Conservation (phyloP, 2,797 vertebrate species). For the Merluccius polli region DNA sequence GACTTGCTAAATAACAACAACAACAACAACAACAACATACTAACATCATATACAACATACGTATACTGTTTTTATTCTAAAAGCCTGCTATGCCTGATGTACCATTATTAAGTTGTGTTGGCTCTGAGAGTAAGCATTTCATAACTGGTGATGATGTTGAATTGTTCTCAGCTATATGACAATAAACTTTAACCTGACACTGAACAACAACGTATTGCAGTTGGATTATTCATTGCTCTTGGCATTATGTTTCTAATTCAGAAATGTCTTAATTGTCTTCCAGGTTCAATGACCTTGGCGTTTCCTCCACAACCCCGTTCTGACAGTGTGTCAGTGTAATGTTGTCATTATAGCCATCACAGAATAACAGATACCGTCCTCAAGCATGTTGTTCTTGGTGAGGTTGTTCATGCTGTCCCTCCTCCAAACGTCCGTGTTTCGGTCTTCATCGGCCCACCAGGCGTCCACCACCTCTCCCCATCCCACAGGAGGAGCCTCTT, state of each 20-base stretch:
- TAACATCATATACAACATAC: too few relatives aligned
- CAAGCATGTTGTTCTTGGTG: slow-evolving; percentile 51
- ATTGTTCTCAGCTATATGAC: too few relatives aligned
- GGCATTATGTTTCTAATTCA: background rate
- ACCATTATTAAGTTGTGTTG: too few relatives aligned
- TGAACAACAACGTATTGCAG: background rate
- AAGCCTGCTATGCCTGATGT: too few relatives aligned
- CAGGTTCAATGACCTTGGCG: slow-evolving; percentile 39
- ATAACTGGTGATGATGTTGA: too few relatives aligned
- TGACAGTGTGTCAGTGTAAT: slow-evolving; percentile 4
- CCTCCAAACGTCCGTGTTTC: slow-evolving; percentile 35
- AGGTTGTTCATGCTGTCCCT: slow-evolving; percentile 48
- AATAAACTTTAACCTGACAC: too few relatives aligned
- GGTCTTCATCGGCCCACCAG: slow-evolving; percentile 39
- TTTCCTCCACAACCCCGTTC: background rate
- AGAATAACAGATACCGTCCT: background rate
- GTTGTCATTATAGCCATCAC: background rate
- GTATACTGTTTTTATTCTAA: too few relatives aligned
- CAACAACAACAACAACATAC: too few relatives aligned
- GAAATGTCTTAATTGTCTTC: slow-evolving; percentile 26
- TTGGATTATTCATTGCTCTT: background rate
- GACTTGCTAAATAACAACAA: too few relatives aligned
- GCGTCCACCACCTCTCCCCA: slow-evolving; percentile 34
- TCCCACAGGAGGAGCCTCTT: slow-evolving; percentile 43
- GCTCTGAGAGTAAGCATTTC: too few relatives aligned